A percentile compares a stretch with the other conserved stretches of the same genome.
phyloP scores from a whole-genome alignment of 2,888 invertebrate species.

The Coelinius sp. region DNA sequence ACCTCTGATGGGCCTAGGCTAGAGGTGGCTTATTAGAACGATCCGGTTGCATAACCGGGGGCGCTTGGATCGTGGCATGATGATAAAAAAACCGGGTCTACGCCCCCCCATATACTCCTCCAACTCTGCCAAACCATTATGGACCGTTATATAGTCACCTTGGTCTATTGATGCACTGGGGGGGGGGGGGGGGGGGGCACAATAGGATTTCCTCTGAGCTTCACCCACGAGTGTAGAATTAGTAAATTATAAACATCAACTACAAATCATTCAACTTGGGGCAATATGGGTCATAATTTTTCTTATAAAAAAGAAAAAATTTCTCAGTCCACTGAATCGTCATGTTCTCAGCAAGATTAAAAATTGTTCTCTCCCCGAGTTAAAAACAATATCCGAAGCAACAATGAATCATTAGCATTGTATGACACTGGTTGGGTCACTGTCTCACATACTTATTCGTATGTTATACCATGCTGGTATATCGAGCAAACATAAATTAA shows the following conservation, averaged over 20 bases:
- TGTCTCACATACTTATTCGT: slow-evolving; percentile 25
- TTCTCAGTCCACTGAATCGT: too few species aligned
- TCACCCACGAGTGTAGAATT: not conserved
- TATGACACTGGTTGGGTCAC: slow-evolving; percentile 27
- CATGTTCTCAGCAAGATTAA: too few species aligned
- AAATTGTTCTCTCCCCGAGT: too few species aligned
- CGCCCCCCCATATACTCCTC: slow-evolving; percentile 44
- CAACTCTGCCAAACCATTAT: slow-evolving; percentile 48
- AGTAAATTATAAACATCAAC: not conserved
- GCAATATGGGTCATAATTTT: too few species aligned
- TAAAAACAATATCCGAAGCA: too few species aligned
- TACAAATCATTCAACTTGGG: slow-evolving; percentile 13
- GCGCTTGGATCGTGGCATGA: slow-evolving; percentile 20
- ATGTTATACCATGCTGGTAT: slow-evolving; percentile 32
- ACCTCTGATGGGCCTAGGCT: not conserved
- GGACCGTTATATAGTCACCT: slow-evolving; percentile 58
- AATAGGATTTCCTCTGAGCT: not conserved
- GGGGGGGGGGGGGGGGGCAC: too few species aligned
- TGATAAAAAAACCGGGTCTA: slow-evolving; percentile 15
- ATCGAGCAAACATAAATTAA: slow-evolving; percentile 57
- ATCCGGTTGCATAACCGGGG: slow-evolving; percentile 40
- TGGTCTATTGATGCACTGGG: slow-evolving; percentile 44
- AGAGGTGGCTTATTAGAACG: slow-evolving; percentile 33
- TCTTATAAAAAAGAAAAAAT: too few species aligned
- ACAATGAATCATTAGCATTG: slow-evolving; percentile 59